These are phyloP conservation scores for Tympanoctomys barrerae DNA, from an alignment of 2,797 vertebrate species.

Conservation along the genomic window DNA sequence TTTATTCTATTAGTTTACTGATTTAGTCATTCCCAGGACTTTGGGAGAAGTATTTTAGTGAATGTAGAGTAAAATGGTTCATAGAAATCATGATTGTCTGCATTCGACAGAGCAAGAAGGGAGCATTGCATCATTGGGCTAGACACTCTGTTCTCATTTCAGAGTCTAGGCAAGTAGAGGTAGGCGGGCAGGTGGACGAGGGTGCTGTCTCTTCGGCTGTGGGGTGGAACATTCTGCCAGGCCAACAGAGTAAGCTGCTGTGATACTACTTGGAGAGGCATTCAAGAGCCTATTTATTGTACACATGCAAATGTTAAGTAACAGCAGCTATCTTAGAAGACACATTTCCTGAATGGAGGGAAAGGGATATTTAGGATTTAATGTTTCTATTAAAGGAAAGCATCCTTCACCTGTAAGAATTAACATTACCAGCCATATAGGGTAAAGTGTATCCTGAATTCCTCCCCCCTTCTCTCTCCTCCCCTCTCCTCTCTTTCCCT, in stretches of 20 bases:
- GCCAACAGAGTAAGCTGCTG: background rate
- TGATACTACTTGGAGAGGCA: background rate
- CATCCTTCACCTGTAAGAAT: background rate
- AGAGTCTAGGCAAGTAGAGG: background rate
- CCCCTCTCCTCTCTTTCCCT: too few relatives aligned
- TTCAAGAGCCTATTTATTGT: conserved; percentile 1
- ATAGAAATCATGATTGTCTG: background rate
- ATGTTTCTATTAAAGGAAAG: conserved; percentile 5
- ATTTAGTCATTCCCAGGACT: background rate
- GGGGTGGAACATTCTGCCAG: background rate
- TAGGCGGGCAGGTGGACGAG: background rate
- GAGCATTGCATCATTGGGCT: background rate
- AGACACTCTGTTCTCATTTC: background rate
- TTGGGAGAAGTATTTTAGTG: conserved; percentile 44
- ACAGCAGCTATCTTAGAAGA: conserved; percentile 42
- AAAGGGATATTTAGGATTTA: background rate
- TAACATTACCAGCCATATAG: background rate
- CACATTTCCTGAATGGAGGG: background rate
- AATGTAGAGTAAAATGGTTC: conserved; percentile 8
- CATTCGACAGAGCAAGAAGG: background rate
- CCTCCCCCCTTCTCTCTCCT: background rate
- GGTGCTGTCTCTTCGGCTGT: background rate
- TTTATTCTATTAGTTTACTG: conserved; percentile 11
- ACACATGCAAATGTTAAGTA: background rate
- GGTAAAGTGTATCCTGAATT: background rate